phyloP scores from a whole-genome alignment of 2,113 vertebrate genomes.

The Ptyas mucosa region DNA sequence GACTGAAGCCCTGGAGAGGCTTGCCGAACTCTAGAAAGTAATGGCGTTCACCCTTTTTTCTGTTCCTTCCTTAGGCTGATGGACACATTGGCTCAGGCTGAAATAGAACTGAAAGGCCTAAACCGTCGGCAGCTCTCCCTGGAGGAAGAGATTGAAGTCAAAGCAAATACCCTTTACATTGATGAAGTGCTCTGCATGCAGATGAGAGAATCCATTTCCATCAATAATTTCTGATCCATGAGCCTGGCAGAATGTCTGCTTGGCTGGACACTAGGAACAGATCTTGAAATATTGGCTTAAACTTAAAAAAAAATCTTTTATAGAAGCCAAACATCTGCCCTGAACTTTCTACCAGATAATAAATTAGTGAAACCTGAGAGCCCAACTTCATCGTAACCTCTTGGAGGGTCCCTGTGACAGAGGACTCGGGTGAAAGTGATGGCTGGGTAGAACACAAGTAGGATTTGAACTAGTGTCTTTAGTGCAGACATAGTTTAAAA shows the following conservation, averaged over 20 bases:
- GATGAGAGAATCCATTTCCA: constrained; percentile 73
- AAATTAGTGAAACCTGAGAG: constrained; percentile 21
- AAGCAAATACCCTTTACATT: constrained; percentile 82
- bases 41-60: neutral
- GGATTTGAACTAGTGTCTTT: neutral
- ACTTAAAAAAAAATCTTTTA: neutral
- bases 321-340: neutral
- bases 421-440: neutral
- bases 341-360: constrained; percentile 25
- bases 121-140: constrained; percentile 74
- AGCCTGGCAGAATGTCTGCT: neutral
- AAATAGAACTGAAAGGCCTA: constrained; percentile 74
- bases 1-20: neutral
- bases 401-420: neutral
- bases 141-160: constrained; percentile 82
- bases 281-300: neutral
- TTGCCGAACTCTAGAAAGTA: neutral
- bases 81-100: constrained; percentile 67
- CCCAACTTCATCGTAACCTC: neutral
- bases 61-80: constrained; percentile 66
- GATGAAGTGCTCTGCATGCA: constrained; percentile 85
- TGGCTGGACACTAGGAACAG: neutral
- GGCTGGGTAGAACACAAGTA: neutral
- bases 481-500: neutral
- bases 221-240: constrained; percentile 67